Percentiles rank a stretch among this genome's conserved stretches.
phyloP scores from a whole-genome alignment of 2,888 invertebrate species.

The Lamellibrachia columna region DNA sequence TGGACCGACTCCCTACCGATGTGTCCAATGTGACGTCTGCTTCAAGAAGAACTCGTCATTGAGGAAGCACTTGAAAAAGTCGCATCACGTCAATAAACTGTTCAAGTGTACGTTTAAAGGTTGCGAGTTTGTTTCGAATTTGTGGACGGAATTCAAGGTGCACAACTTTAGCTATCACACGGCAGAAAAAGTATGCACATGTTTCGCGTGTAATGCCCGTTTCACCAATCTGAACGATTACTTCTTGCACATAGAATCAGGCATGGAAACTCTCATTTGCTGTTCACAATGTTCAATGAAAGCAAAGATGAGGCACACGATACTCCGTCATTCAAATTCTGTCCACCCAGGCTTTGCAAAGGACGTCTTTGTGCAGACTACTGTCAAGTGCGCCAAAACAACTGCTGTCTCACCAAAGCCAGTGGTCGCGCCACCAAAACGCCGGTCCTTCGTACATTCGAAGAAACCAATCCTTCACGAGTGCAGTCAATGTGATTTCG shows the following conservation, averaged over 20 bases:
- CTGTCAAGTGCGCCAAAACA: not conserved
- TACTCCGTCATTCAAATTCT: not conserved
- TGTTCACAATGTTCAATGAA: not conserved
- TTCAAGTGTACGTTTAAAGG: not conserved
- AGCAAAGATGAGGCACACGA: conserved; percentile 6
- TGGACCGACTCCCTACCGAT: not conserved
- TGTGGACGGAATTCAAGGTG: conserved; percentile 3
- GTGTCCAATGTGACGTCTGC: not conserved
- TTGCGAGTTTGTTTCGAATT: not conserved
- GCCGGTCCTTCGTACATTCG: not conserved
- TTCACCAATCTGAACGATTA: not conserved
- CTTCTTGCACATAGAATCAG: not conserved
- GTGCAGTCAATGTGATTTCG: not conserved
- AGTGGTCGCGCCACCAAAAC: not conserved
- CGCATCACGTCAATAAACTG: conserved; percentile 7
- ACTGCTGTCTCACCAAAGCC: not conserved
- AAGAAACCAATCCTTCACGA: not conserved
- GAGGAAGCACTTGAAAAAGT: not conserved
- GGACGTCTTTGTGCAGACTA: not conserved
- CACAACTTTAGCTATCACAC: not conserved
- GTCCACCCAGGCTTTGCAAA: not conserved
- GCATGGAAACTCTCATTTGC: not conserved
- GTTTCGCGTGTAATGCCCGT: not conserved
- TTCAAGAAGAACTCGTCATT: not conserved
- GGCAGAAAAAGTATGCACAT: not conserved